Conservation (phyloP, 2,113 vertebrate species). For the Platysteira castanea region DNA sequence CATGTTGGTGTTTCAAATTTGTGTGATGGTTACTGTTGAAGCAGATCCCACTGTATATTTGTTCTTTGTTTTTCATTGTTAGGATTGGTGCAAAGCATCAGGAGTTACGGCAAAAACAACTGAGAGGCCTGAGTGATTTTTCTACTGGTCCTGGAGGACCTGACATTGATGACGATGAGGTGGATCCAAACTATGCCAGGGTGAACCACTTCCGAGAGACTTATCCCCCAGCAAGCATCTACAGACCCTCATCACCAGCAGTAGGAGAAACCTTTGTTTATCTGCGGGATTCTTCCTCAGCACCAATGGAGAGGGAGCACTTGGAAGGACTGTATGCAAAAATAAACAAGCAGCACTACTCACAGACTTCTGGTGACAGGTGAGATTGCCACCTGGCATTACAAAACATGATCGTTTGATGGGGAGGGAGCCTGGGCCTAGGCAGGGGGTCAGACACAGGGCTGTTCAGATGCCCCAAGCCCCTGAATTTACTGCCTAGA, state of each 20-base stretch:
- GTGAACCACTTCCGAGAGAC: constrained; percentile 88
- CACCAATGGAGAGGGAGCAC: constrained; percentile 79
- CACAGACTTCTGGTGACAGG: constrained; percentile 81
- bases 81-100: constrained; percentile 91
- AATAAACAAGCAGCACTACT: constrained; percentile 90
- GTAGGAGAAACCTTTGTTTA: constrained; percentile 50
- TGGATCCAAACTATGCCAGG: constrained; percentile 93
- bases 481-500: neutral
- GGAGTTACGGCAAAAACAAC: constrained; percentile 82
- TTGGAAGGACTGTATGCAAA: constrained; percentile 92
- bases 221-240: constrained; percentile 67
- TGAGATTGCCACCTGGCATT: constrained; percentile 56
- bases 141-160: constrained; percentile 52
- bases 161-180: constrained; percentile 90
- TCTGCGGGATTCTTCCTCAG: constrained; percentile 63
- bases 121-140: constrained; percentile 72
- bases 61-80: constrained; percentile 6
- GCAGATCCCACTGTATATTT: neutral
- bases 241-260: constrained; percentile 69
- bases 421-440: neutral
- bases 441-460: neutral
- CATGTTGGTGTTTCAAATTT: neutral
- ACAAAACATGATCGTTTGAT: neutral
- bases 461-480: neutral
- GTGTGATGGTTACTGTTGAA: neutral